Evolutionary conservation across 2,888 invertebrate species (phyloP).

Genomic region (Stictocephala bisonia): DNA sequence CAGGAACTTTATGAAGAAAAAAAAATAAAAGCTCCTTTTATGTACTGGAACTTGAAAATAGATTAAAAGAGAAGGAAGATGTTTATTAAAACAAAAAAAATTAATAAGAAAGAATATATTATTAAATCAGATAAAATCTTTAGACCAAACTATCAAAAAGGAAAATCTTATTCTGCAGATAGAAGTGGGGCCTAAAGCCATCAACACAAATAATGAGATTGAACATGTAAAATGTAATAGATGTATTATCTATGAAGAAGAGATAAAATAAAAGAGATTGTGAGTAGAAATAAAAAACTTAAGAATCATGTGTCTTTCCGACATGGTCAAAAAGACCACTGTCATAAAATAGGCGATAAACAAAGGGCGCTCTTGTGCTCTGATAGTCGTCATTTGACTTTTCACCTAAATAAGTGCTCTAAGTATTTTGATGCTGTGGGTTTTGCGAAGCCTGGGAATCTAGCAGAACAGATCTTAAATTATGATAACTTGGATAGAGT

Average conservation of each 20-base stretch:
- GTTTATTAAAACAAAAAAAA: neutral
- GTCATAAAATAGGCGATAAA: constrained; percentile 58
- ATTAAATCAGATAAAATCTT: neutral
- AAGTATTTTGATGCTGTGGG: neutral
- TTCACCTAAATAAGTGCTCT: neutral
- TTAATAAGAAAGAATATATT: constrained; percentile 3
- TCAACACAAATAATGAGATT: too few relatives aligned
- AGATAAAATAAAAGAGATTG: neutral
- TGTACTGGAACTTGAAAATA: constrained; percentile 9
- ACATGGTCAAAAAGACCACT: constrained; percentile 54
- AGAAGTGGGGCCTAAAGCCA: too few relatives aligned
- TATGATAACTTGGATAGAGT: neutral
- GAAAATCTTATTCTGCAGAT: neutral
- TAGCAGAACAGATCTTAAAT: constrained; percentile 5
- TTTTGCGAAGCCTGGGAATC: constrained; percentile 2
- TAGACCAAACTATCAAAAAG: neutral
- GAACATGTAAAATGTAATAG: neutral
- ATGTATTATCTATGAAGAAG: neutral
- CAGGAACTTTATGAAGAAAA: neutral
- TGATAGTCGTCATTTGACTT: neutral
- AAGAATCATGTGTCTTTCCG: neutral
- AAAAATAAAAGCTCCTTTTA: constrained; percentile 16
- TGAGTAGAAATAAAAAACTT: neutral
- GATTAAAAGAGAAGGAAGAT: constrained; percentile 3
- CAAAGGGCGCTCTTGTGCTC: constrained; percentile 14